Percentiles rank a stretch among this genome's conserved stretches.
These are phyloP conservation scores for Brassicogethes aeneus DNA, from an alignment of 2,888 invertebrate species.

Conservation along the genomic window DNA sequence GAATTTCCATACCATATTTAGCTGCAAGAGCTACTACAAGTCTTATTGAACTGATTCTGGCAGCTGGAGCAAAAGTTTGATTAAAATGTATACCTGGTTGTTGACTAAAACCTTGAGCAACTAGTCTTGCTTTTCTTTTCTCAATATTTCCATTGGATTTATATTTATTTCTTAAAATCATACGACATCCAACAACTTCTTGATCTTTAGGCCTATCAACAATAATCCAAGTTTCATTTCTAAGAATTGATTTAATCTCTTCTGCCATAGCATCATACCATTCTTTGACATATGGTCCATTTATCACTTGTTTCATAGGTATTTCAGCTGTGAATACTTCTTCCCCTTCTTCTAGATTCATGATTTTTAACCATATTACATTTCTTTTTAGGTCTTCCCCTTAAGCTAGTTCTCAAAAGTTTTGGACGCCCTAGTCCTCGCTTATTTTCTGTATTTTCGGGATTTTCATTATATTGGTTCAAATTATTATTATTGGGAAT, in stretches of 20 bases:
- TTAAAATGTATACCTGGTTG: slow-evolving; percentile 21
- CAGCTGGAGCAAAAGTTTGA: slow-evolving; percentile 25
- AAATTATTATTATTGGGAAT: no score
- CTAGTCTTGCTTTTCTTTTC: slow-evolving; percentile 21
- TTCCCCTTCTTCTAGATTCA: no score
- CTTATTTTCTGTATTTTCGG: neutral
- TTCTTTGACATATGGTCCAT: neutral
- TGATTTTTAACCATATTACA: no score
- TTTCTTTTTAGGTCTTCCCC: slow-evolving; percentile 1
- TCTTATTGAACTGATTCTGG: slow-evolving; percentile 19
- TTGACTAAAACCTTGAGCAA: slow-evolving; percentile 24
- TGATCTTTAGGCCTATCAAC: slow-evolving; percentile 14
- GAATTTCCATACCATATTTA: slow-evolving; percentile 12
- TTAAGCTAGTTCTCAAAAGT: neutral
- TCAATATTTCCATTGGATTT: no score
- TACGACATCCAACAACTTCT: slow-evolving; percentile 16
- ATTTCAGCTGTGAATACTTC: no score
- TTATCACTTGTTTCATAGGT: neutral
- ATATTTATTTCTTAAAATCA: slow-evolving; percentile 18
- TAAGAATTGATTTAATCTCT: slow-evolving; percentile 13
- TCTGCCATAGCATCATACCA: slow-evolving; percentile 14
- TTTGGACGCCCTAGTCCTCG: slow-evolving; percentile 1
- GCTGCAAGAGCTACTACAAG: slow-evolving; percentile 18
- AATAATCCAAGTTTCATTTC: slow-evolving; percentile 19
- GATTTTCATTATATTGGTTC: no score